Percentiles rank a stretch among this genome's conserved stretches.
Conservation (phyloP, 2,888 invertebrate genomes). For the Ceraclea dissimilis region DNA sequence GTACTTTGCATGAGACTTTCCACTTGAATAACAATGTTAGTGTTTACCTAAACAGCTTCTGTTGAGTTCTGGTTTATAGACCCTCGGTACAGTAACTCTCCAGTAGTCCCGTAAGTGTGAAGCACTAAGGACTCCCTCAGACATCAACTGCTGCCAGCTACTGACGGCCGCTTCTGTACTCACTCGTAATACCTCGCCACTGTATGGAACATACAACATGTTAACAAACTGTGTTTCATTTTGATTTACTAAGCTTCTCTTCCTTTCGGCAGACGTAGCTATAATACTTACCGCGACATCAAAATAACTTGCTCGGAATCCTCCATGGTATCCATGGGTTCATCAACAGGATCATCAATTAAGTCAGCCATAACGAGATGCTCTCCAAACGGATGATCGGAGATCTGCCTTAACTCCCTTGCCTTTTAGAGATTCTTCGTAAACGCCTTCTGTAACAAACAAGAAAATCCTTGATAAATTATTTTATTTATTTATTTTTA, state of each 20-base stretch:
- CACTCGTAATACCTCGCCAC: constrained; percentile 5
- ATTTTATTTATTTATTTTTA: too few relatives aligned
- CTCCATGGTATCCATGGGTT: constrained; percentile 14
- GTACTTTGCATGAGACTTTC: too few relatives aligned
- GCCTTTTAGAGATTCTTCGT: not conserved
- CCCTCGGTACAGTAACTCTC: constrained; percentile 64
- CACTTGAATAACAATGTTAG: too few relatives aligned
- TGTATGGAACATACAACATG: not conserved
- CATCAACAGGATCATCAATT: constrained; percentile 2
- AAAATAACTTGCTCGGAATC: constrained; percentile 11
- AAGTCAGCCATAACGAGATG: constrained; percentile 5
- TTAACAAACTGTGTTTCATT: too few relatives aligned
- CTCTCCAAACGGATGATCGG: not conserved
- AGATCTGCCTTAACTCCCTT: not conserved
- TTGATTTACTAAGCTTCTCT: too few relatives aligned
- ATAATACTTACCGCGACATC: constrained; percentile 6
- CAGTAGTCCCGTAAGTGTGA: constrained; percentile 64
- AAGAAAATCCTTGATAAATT: too few relatives aligned
- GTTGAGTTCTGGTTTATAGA: constrained; percentile 63
- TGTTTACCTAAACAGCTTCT: constrained; percentile 58
- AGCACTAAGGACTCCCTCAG: constrained; percentile 49
- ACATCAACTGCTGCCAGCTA: constrained; percentile 57
- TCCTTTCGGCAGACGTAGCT: too few relatives aligned
- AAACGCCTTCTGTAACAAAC: too few relatives aligned
- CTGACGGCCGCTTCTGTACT: constrained; percentile 15